Evolutionary conservation across 1,140 invertebrate species (phyloP).

Genomic region (Macrotrachela quadricornifera): DNA sequence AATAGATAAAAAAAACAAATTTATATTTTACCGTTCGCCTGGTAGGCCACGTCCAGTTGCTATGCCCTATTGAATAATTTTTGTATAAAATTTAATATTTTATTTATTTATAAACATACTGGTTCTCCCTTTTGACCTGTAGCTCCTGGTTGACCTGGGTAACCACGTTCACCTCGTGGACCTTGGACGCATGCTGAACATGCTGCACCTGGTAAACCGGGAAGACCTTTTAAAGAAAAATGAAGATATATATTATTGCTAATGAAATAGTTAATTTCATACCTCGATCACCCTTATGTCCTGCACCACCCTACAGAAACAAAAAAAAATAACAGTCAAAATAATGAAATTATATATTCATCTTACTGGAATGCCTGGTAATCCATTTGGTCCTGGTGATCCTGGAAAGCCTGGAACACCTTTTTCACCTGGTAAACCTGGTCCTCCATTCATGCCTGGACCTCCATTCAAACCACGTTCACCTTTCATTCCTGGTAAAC

Average conservation of each 20-base stretch:
- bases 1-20: too few species aligned
- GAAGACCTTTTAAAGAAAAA: conserved; percentile 2
- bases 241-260: background rate
- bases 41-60: background rate
- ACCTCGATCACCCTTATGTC: conserved; percentile 42
- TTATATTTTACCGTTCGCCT: background rate
- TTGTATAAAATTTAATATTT: too few species aligned
- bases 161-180: background rate
- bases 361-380: conserved; percentile 28
- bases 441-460: conserved; percentile 1
- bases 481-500: conserved; percentile 8
- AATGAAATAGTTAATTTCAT: conserved; percentile 23
- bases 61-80: too few species aligned
- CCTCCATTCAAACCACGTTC: conserved; percentile 39
- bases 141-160: conserved; percentile 30
- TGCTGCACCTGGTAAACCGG: conserved; percentile 26
- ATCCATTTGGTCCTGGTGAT: conserved; percentile 49
- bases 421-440: conserved; percentile 34
- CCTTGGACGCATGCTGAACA: conserved; percentile 7
- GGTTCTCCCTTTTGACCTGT: conserved; percentile 11
- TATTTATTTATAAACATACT: background rate
- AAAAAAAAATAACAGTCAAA: background rate
- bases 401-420: conserved; percentile 40
- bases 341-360: conserved; percentile 10
- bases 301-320: conserved; percentile 36